Evolutionary conservation across 2,797 vertebrate genomes (phyloP).

Genomic region (Semaprochilodus insignis): DNA sequence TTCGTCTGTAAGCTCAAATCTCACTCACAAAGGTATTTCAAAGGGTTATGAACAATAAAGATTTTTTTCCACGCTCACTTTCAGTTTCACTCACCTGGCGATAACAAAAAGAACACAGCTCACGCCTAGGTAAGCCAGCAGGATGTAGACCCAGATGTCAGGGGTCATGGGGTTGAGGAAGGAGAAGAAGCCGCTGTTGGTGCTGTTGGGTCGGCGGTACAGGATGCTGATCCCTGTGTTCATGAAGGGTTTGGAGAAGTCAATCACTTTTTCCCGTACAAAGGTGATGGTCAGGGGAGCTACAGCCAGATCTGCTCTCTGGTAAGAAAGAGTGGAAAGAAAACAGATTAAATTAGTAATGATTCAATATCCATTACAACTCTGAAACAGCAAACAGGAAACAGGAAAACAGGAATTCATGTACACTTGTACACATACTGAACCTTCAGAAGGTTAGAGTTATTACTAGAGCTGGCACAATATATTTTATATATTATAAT

Average conservation of each 20-base stretch:
- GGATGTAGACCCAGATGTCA: conserved; percentile 99
- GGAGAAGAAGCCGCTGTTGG: conserved; percentile 97
- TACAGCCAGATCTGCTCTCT: conserved; percentile 97
- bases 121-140: conserved; percentile 95
- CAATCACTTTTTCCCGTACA: conserved; percentile 92
- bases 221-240: conserved; percentile 96
- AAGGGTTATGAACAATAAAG: not conserved
- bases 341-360: not conserved
- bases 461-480: too few relatives aligned
- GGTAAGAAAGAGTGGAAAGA: conserved; percentile 31
- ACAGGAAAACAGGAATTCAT: not conserved
- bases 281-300: conserved; percentile 98
- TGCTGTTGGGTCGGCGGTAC: conserved; percentile 93
- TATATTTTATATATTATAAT: too few relatives aligned
- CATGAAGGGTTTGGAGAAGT: conserved; percentile 99
- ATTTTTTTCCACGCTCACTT: conserved; percentile 1
- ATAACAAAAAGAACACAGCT: conserved; percentile 99
- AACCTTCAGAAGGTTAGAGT: too few relatives aligned
- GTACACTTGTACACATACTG: too few relatives aligned
- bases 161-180: conserved; percentile 98
- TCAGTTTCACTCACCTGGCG: conserved; percentile 85
- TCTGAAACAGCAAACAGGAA: not conserved
- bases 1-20: not conserved
- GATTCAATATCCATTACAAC: not conserved
- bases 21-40: conserved; percentile 27